phyloP scores from a whole-genome alignment of 2,888 invertebrate species.

The Eupithecia abbreviata region DNA sequence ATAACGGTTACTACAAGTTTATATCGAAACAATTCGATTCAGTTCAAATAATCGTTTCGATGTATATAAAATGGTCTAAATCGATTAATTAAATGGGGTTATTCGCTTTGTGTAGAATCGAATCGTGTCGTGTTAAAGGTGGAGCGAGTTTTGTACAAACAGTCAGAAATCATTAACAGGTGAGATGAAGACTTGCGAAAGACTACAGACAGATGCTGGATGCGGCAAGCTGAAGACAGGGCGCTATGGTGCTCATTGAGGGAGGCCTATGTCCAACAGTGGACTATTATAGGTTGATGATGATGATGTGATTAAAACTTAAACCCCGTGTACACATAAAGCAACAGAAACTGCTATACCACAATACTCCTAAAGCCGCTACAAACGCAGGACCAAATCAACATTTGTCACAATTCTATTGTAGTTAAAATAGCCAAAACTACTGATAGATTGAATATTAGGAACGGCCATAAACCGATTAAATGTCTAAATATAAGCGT shows the following conservation, averaged over 20 bases:
- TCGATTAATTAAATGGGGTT: slow-evolving; percentile 13
- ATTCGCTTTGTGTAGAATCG: neutral
- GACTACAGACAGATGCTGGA: too few relatives aligned
- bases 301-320: too few relatives aligned
- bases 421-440: neutral
- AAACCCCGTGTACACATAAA: neutral
- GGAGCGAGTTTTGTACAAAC: neutral
- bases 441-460: neutral
- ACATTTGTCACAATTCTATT: too few relatives aligned
- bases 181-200: too few relatives aligned
- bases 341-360: neutral
- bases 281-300: too few relatives aligned
- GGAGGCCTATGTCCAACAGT: too few relatives aligned
- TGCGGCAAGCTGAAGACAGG: too few relatives aligned
- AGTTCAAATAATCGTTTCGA: slow-evolving; percentile 1
- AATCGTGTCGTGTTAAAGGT: neutral
- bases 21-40: neutral
- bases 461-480: neutral
- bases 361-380: neutral
- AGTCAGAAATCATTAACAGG: too few relatives aligned
- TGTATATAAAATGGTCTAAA: neutral
- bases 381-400: too few relatives aligned
- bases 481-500: neutral
- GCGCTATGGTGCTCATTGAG: too few relatives aligned
- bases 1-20: neutral